phyloP scores from a whole-genome alignment of 2,797 vertebrate genomes.

The Urosaurus nigricauda region DNA sequence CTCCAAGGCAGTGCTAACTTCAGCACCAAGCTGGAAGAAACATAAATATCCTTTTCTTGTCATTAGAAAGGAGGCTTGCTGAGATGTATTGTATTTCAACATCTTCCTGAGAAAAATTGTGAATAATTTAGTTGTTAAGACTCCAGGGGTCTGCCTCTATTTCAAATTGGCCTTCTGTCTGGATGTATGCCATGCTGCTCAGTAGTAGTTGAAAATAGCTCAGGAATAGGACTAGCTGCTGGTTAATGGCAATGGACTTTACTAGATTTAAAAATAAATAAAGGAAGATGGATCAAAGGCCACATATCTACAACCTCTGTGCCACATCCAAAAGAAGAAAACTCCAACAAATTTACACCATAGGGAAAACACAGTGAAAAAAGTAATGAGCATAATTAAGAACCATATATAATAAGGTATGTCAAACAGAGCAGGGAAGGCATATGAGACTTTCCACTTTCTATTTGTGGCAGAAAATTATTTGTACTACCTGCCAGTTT shows the following conservation, averaged over 20 bases:
- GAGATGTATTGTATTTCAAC: background rate
- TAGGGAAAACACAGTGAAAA: background rate
- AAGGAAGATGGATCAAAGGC: background rate
- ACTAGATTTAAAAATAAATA: slow-evolving; percentile 17
- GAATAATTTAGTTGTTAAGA: slow-evolving; percentile 42
- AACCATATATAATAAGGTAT: background rate
- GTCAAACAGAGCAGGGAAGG: background rate
- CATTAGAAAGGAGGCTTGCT: slow-evolving; percentile 34
- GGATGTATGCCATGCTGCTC: background rate
- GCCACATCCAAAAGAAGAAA: background rate
- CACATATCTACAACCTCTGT: accelerated
- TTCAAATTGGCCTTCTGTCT: background rate
- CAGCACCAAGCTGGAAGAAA: background rate
- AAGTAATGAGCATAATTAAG: background rate
- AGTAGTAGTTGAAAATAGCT: background rate
- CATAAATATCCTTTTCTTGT: slow-evolving; percentile 41
- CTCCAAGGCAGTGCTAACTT: slow-evolving; percentile 2
- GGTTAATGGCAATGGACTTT: slow-evolving; percentile 12
- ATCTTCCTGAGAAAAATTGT: slow-evolving; percentile 31
- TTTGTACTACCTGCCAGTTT: background rate
- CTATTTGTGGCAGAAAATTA: background rate
- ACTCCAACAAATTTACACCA: background rate
- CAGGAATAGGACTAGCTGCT: background rate
- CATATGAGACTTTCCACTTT: background rate
- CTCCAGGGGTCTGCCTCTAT: background rate